Conservation (phyloP, 2,113 vertebrate genomes). For the Hippocampus abdominalis region DNA sequence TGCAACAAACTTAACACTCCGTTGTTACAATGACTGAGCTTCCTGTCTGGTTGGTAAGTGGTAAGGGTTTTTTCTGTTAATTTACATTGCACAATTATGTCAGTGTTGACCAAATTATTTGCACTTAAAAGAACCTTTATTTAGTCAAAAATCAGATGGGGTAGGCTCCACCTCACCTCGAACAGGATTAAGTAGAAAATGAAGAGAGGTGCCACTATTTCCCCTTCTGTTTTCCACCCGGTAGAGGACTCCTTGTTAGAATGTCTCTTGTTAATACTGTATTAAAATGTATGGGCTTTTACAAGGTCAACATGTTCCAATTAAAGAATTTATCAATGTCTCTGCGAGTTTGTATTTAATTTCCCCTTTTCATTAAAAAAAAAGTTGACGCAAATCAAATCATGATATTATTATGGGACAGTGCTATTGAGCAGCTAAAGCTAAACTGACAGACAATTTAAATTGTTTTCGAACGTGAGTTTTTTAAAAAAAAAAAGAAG, state of each 20-base stretch:
- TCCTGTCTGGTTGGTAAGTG: background rate
- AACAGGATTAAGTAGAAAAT: background rate
- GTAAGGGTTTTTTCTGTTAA: background rate
- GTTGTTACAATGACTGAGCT: background rate
- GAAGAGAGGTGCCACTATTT: slow-evolving; percentile 23
- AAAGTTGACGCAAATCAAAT: background rate
- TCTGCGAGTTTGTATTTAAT: background rate
- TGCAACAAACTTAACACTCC: background rate
- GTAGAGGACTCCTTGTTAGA: slow-evolving; percentile 14
- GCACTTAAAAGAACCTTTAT: slow-evolving; percentile 53
- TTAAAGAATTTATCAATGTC: slow-evolving; percentile 45
- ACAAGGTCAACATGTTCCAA: slow-evolving; percentile 50
- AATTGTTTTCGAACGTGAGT: background rate
- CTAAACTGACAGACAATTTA: background rate
- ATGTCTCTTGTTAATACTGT: slow-evolving; percentile 4
- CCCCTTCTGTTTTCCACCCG: background rate
- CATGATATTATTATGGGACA: background rate
- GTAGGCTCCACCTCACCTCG: background rate
- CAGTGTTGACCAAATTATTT: slow-evolving; percentile 49
- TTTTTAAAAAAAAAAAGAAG: background rate
- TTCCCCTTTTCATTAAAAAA: background rate
- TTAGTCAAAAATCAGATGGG: background rate
- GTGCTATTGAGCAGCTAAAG: background rate
- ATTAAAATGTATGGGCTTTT: slow-evolving; percentile 37
- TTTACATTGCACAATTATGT: slow-evolving; percentile 4